These are phyloP conservation scores for Cheilosia impressa DNA, from an alignment of 2,888 invertebrate species.

Conservation along the genomic window DNA sequence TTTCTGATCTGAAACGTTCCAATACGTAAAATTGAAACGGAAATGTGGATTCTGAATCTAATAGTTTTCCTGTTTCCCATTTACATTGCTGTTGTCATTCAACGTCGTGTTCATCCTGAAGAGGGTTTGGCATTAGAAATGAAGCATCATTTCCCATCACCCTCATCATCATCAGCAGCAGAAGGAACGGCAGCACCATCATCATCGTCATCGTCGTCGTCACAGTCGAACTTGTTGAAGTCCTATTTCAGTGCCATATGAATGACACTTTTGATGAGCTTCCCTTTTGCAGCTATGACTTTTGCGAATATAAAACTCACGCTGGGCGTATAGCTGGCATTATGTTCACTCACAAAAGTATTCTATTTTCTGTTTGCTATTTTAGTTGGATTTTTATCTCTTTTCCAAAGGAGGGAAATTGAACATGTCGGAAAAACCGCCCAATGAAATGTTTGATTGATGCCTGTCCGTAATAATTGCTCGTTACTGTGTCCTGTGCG, in stretches of 20 bases:
- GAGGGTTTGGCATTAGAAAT: slow-evolving; percentile 67
- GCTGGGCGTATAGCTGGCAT: background rate
- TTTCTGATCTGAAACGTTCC: slow-evolving; percentile 13
- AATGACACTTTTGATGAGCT: slow-evolving; percentile 67
- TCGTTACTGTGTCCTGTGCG: background rate
- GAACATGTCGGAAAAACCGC: slow-evolving; percentile 42
- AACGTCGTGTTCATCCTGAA: slow-evolving; percentile 54
- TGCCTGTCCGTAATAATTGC: slow-evolving; percentile 43
- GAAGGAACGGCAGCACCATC: slow-evolving; percentile 1
- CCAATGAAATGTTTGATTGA: slow-evolving; percentile 59
- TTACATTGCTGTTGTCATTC: slow-evolving; percentile 42
- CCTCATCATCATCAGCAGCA: slow-evolving; percentile 27
- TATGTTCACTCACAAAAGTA: slow-evolving; percentile 26
- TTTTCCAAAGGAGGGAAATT: slow-evolving; percentile 57
- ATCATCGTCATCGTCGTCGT: slow-evolving; percentile 47
- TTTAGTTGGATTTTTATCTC: slow-evolving; percentile 33
- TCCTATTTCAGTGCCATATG: slow-evolving; percentile 63
- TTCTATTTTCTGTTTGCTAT: slow-evolving; percentile 19
- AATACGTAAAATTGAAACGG: slow-evolving; percentile 31
- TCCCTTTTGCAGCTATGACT: slow-evolving; percentile 50
- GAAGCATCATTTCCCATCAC: slow-evolving; percentile 63
- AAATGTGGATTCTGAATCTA: slow-evolving; percentile 50
- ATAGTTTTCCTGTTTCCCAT: slow-evolving; percentile 27
- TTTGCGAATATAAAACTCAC: slow-evolving; percentile 44
- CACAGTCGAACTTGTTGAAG: slow-evolving; percentile 64